Evolutionary conservation across 2,888 invertebrate species (phyloP).

Genomic region (Liposcelis brunnea): DNA sequence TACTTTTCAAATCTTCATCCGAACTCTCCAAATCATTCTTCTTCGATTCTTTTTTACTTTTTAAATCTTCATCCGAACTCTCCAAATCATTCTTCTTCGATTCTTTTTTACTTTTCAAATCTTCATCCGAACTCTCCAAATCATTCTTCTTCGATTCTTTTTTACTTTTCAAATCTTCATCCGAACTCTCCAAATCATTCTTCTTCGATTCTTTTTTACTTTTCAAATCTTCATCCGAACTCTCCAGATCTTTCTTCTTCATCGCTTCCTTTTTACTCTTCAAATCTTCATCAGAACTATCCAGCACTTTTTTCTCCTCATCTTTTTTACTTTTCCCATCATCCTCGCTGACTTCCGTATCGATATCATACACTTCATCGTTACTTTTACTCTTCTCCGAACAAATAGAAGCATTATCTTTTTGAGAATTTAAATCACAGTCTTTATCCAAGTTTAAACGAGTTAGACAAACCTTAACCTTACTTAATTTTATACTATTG

Average conservation of each 20-base stretch:
- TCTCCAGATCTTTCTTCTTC: conserved; percentile 3
- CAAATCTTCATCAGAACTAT: conserved; percentile 6
- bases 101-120: conserved; percentile 10
- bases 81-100: conserved; percentile 9
- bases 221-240: conserved; percentile 8
- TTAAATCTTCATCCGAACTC: conserved; percentile 10
- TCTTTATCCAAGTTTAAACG: no score
- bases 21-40: conserved; percentile 7
- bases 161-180: neutral
- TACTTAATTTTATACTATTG: no score
- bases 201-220: conserved; percentile 1
- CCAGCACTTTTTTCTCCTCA: conserved; percentile 9
- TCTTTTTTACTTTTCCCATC: conserved; percentile 11
- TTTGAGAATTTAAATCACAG: no score
- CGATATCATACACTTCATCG: conserved; percentile 14
- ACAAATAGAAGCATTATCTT: no score
- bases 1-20: neutral
- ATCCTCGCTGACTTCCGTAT: conserved; percentile 13
- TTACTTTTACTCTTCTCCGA: conserved; percentile 11
- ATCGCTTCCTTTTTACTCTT: conserved; percentile 9
- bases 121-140: conserved; percentile 1
- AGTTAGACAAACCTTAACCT: no score
- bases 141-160: neutral
- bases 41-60: conserved; percentile 11
- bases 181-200: no score